phyloP scores from a whole-genome alignment of 2,113 vertebrate species.

The Melanerpes aurifrons region DNA sequence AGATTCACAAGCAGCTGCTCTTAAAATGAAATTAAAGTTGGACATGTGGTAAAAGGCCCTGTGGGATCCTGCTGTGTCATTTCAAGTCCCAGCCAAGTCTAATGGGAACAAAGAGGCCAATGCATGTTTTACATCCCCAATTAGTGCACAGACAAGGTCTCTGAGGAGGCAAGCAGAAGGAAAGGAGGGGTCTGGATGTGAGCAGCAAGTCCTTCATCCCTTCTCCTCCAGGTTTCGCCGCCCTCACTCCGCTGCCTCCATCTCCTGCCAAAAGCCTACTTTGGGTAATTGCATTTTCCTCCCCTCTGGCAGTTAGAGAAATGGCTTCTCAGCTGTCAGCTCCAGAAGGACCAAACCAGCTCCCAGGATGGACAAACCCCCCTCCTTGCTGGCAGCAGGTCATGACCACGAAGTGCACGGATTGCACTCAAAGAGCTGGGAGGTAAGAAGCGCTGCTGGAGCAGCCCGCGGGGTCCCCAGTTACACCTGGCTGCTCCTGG shows the following conservation, averaged over 20 bases:
- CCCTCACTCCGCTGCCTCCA: accelerated
- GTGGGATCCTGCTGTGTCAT: neutral
- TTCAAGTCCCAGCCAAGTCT: neutral
- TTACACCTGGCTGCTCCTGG: neutral
- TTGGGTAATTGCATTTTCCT: conserved; percentile 17
- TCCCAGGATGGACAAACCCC: neutral
- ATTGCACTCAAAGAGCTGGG: accelerated
- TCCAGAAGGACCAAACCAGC: neutral
- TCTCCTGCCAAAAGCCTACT: conserved; percentile 26
- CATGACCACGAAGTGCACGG: accelerated
- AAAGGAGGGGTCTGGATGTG: neutral
- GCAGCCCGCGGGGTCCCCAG: neutral
- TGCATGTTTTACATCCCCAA: neutral
- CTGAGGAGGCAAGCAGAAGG: neutral
- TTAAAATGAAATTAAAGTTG: conserved; percentile 6
- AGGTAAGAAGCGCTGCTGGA: neutral
- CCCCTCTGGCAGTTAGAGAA: neutral
- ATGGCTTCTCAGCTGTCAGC: neutral
- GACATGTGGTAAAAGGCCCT: conserved; percentile 27
- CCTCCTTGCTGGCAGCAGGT: neutral
- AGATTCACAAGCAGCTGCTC: neutral
- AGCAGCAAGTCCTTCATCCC: neutral
- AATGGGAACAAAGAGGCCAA: neutral
- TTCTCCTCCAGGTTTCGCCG: neutral
- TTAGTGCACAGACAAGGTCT: neutral